phyloP scores from a whole-genome alignment of 2,797 vertebrate species.

The Silurus aristotelis region DNA sequence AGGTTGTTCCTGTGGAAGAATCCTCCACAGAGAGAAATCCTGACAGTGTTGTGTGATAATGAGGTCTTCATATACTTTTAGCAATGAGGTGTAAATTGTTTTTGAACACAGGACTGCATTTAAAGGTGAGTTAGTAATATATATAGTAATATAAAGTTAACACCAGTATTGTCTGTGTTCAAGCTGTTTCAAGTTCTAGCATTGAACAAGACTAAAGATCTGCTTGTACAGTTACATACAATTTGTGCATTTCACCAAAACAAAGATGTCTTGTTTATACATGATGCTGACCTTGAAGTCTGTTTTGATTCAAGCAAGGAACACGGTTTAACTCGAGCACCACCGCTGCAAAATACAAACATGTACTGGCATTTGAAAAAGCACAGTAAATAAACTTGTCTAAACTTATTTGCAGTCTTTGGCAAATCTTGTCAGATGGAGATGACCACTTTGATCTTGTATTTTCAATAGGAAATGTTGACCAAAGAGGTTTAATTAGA shows the following conservation, averaged over 20 bases:
- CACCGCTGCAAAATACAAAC: background rate
- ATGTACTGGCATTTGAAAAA: background rate
- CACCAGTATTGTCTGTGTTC: background rate
- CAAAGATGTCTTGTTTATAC: background rate
- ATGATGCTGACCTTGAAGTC: background rate
- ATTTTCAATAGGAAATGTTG: slow-evolving; percentile 17
- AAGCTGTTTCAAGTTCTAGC: background rate
- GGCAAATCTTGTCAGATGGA: background rate
- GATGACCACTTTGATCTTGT: slow-evolving; percentile 13
- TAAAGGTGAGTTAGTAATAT: background rate
- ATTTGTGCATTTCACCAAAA: background rate
- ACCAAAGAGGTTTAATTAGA: slow-evolving; percentile 25
- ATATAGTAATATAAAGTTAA: background rate
- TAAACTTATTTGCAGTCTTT: background rate
- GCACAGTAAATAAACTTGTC: background rate
- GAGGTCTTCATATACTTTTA: background rate
- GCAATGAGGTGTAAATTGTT: background rate
- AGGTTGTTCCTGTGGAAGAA: too few species aligned
- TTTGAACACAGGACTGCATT: background rate
- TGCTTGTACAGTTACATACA: background rate
- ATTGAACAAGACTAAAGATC: background rate
- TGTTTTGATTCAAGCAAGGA: background rate
- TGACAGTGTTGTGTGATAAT: background rate
- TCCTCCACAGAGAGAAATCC: too few species aligned
- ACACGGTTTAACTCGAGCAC: background rate